These are phyloP conservation scores for Gnathonemus longibarbis DNA, from an alignment of 2,113 vertebrate species.

Conservation along the genomic window DNA sequence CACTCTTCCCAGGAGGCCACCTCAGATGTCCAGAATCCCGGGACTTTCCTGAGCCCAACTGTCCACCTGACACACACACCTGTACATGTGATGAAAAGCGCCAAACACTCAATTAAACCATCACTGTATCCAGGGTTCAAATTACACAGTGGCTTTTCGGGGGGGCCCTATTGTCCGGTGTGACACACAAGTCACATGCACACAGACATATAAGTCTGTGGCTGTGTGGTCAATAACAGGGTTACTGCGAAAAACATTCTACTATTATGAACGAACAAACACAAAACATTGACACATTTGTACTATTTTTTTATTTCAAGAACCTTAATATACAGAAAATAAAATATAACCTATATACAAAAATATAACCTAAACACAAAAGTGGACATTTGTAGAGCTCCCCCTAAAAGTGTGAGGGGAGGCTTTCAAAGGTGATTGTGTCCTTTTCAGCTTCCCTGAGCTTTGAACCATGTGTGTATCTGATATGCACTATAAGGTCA, in stretches of 20 bases:
- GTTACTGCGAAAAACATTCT: neutral
- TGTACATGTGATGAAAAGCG: neutral
- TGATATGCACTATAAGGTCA: neutral
- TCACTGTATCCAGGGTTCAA: neutral
- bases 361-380: neutral
- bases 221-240: neutral
- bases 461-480: neutral
- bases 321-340: neutral
- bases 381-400: neutral
- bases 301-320: neutral
- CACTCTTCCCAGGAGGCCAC: neutral
- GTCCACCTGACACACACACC: neutral
- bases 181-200: neutral
- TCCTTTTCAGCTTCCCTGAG: neutral
- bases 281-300: neutral
- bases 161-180: neutral
- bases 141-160: neutral
- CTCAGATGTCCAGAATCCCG: neutral
- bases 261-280: neutral
- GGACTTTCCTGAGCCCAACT: slow-evolving; percentile 10
- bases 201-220: neutral
- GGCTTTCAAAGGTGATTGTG: neutral
- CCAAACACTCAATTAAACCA: neutral
- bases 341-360: neutral
- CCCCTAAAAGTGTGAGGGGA: neutral